Base-by-base conservation (phyloP, 1,140 invertebrate species). In the Monomorium pharaonis region DNA sequence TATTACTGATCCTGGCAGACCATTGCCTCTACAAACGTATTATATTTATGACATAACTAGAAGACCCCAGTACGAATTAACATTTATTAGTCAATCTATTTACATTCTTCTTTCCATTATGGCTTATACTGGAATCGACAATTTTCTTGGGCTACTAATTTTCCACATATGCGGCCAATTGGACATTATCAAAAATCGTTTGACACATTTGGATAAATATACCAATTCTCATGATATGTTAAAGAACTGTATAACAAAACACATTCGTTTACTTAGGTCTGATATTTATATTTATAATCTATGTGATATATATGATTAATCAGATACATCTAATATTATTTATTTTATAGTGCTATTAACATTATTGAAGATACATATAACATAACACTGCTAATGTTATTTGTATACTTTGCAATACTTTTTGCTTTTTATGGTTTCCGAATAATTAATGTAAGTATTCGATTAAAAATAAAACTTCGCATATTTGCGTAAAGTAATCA, bases 111-210 rank as follows among this genome's bases (percentile, higher is more conserved):
- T 33, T 9, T 30, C 37, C 0, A 24, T 67, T 0, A n/a, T 80
- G 16, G 30, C 44, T n/a, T 70, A 70, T 12, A 70, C 47, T 10
- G 67, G 67, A n/a, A 51, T 70, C 6, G 67, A 70, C 2, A 70
- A 70, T 51, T 70, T 70, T 51, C 67, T 70, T 16, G 67, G 67
- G 7, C 24, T 70, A 12, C 7, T 70, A 12, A 6, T 27, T 18
- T 70, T 70, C 47, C 67, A 70, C 18, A 70, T 70, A 30, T 70
- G 24, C 16, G 47, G 67, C 2, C 67, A 70, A 63, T 21, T 86
- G 7, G 33, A 72, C 27, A 86, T 63, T 72, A 47, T 83, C 2
- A 27, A 27, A 5, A 56, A 49, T 47, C 77, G 47, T 33, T 21
- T 83, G 4, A 65, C 14, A 9, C 12, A 16, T 2, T 54, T 81